phyloP scores from a whole-genome alignment of 2,113 vertebrate species.

The Tympanuchus pallidicinctus region DNA sequence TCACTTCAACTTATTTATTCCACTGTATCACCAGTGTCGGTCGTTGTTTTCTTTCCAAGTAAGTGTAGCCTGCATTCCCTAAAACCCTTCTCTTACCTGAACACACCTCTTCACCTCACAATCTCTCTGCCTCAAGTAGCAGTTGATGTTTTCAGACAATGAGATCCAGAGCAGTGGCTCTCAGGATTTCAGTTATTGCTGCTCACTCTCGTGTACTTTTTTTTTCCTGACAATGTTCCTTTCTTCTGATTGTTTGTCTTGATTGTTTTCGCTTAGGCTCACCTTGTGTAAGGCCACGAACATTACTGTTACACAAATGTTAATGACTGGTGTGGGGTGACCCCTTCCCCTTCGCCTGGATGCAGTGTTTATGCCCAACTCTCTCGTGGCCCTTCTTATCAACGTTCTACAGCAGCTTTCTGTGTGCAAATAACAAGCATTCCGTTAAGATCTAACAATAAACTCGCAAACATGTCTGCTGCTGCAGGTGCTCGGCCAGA shows the following conservation, averaged over 20 bases:
- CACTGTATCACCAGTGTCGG: neutral
- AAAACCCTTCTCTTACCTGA: neutral
- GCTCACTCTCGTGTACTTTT: neutral
- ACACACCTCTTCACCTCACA: neutral
- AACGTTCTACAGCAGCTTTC: neutral
- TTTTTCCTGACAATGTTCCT: neutral
- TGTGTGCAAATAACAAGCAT: neutral
- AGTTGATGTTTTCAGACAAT: neutral
- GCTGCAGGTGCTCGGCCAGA: neutral
- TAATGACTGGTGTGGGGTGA: neutral
- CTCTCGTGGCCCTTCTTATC: neutral
- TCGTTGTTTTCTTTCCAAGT: neutral
- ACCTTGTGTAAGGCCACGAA: fast-evolving
- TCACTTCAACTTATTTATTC: neutral
- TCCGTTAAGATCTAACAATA: neutral
- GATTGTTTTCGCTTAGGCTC: neutral
- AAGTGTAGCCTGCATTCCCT: neutral
- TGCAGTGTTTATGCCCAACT: fast-evolving
- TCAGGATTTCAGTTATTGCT: neutral
- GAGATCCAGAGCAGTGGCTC: neutral
- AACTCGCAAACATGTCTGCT: neutral
- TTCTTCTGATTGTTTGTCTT: neutral
- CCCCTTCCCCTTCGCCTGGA: neutral
- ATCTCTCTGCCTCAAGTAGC: neutral
- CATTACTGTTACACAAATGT: fast-evolving